Evolutionary conservation across 2,113 vertebrate species (phyloP), one percentile per base, ranked within the genome.

Genomic region (Leucopsar rothschildi): DNA sequence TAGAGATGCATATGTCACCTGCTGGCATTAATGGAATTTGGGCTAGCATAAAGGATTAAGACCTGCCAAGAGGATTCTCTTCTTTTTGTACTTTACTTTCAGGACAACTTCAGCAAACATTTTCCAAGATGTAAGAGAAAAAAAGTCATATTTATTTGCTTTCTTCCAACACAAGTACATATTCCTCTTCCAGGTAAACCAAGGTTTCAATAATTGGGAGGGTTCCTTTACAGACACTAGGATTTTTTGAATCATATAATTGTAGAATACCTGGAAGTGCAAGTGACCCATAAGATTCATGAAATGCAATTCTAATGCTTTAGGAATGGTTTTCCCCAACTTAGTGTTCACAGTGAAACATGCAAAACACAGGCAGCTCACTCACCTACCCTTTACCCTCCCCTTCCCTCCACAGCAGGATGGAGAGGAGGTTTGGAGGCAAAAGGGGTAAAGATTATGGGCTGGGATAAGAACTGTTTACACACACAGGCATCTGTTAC

Each of bases 401-500:
- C 8, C 10, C 18, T 3, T 24, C 5, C 5, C 2, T 27, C 9
- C 18, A 27, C 49, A 39, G n/a, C 5, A 14, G 29, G n/a, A 63
- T 25, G n/a, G 29, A 70, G 10, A 57, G 24, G 28, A 79, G 23
- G 29, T 61, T 29, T 70, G 24, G 40, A 40, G 16, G 29, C 40
- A 40, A 7, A 49, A 56, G 22, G 25, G 5, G 10, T 31, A 21
- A 53, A 29, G 49, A 21, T 40, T 40, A 21, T 35, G 28, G 47
- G 5, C 20, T 61, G 55, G 13, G 39, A 29, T 40, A n/a, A 55
- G 24, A 53, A 21, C 8, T 10, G 14, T 40, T 70, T 91, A 19
- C 63, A 87, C 65, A 42, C 42, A 70, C 59, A 81, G 70, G 70
- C 20, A 71, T 75, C 71, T 82, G 53, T 91, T 94, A 95, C 50